Conservation (phyloP, 2,888 invertebrate genomes). For the Dynastes tityus region DNA sequence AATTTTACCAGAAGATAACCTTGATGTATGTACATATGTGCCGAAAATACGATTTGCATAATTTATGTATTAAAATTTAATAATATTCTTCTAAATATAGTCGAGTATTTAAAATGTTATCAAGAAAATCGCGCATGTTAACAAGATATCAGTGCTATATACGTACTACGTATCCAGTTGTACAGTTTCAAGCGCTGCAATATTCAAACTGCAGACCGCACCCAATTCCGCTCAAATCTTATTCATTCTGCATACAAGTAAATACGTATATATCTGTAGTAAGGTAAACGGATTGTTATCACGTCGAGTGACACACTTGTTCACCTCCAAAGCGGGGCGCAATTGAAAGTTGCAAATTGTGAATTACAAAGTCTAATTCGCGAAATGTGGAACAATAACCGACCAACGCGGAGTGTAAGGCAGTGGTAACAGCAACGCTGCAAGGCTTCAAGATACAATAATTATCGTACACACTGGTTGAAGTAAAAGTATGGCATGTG, state of each 20-base stretch:
- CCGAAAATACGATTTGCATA: too few species aligned
- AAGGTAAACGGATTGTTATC: constrained; percentile 44
- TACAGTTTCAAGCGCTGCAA: neutral
- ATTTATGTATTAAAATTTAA: too few species aligned
- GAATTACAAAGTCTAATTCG: constrained; percentile 45
- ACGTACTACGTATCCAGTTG: neutral
- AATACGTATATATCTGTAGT: constrained; percentile 6
- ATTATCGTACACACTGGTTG: neutral
- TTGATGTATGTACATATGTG: too few species aligned
- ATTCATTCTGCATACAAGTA: neutral
- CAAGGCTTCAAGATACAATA: neutral
- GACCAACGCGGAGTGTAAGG: neutral
- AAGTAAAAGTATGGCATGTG: constrained; percentile 8
- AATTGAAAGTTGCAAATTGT: constrained; percentile 45
- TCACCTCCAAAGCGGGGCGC: constrained; percentile 45
- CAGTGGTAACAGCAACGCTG: neutral
- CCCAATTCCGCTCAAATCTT: neutral
- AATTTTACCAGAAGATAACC: too few species aligned
- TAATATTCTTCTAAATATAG: neutral
- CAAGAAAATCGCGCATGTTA: neutral
- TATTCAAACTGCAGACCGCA: constrained; percentile 3
- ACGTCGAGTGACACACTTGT: constrained; percentile 39
- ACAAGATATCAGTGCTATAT: neutral
- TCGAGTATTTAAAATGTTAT: neutral
- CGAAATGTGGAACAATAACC: constrained; percentile 47